phyloP scores from a whole-genome alignment of 2,113 vertebrate species.

The Butorides virescens region DNA sequence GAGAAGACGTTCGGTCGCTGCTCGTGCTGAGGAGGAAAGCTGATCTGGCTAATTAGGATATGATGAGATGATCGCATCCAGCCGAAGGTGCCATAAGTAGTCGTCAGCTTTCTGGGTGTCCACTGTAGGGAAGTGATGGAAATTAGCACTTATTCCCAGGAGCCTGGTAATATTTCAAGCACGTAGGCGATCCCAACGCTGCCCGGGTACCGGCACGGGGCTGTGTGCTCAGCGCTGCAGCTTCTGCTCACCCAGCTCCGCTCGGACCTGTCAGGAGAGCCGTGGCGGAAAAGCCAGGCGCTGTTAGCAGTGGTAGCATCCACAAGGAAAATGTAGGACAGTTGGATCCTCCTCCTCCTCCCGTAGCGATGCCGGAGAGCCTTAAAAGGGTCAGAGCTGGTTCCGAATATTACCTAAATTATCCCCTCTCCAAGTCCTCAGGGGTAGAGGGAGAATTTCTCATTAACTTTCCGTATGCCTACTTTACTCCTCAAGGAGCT shows the following conservation, averaged over 20 bases:
- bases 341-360: background rate
- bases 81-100: background rate
- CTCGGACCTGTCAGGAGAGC: background rate
- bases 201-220: background rate
- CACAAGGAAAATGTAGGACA: slow-evolving; percentile 31
- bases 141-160: background rate
- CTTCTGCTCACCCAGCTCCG: background rate
- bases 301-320: background rate
- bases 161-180: background rate
- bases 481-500: slow-evolving; percentile 16
- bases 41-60: background rate
- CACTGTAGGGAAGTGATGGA: background rate
- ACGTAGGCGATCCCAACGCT: accelerated
- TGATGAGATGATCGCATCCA: background rate
- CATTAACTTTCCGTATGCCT: slow-evolving; percentile 49
- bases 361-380: accelerated
- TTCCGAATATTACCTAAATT: slow-evolving; percentile 20
- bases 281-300: background rate
- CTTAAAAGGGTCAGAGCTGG: slow-evolving; percentile 27
- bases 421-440: slow-evolving; percentile 5
- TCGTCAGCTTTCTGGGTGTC: background rate
- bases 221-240: background rate
- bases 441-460: slow-evolving; percentile 22
- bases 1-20: background rate
- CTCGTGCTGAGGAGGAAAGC: background rate